Conservation (phyloP, 2,888 invertebrate genomes). For the Dione vanillae region DNA sequence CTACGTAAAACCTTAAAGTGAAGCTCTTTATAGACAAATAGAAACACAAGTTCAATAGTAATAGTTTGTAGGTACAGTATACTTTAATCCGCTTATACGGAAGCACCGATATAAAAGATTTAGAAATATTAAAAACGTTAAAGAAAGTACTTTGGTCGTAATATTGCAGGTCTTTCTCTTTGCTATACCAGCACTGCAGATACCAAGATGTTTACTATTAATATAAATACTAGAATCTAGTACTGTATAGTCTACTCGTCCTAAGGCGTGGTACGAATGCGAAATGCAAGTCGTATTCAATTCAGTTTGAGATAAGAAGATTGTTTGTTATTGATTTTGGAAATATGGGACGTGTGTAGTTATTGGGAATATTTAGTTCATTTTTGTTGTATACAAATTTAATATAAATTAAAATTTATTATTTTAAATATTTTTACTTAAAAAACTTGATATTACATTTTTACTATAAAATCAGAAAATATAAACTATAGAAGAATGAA, state of each 20-base stretch:
- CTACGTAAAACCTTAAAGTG: slow-evolving; percentile 24
- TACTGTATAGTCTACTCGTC: slow-evolving; percentile 53
- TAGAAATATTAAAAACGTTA: slow-evolving; percentile 45
- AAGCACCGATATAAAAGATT: slow-evolving; percentile 44
- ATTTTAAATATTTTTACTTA: slow-evolving; percentile 17
- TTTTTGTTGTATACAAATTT: not conserved
- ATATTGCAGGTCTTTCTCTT: slow-evolving; percentile 48
- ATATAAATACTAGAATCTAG: slow-evolving; percentile 58
- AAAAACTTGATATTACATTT: slow-evolving; percentile 21
- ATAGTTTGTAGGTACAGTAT: slow-evolving; percentile 37
- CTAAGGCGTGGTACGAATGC: slow-evolving; percentile 48
- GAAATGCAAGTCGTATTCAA: slow-evolving; percentile 43
- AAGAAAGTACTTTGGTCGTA: slow-evolving; percentile 41
- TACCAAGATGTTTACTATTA: slow-evolving; percentile 56
- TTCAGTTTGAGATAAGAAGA: slow-evolving; percentile 18
- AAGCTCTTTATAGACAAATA: slow-evolving; percentile 37
- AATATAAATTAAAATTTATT: not conserved
- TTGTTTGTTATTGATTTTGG: slow-evolving; percentile 19
- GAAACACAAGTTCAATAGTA: slow-evolving; percentile 37
- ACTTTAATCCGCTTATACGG: slow-evolving; percentile 43
- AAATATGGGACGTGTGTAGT: not conserved
- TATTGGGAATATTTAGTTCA: not conserved
- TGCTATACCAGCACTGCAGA: slow-evolving; percentile 51
- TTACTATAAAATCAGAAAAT: slow-evolving; percentile 39
- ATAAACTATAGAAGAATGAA: slow-evolving; percentile 36